Evolutionary conservation across 2,888 invertebrate species (phyloP).

Genomic region (Ariolimax columbianus): DNA sequence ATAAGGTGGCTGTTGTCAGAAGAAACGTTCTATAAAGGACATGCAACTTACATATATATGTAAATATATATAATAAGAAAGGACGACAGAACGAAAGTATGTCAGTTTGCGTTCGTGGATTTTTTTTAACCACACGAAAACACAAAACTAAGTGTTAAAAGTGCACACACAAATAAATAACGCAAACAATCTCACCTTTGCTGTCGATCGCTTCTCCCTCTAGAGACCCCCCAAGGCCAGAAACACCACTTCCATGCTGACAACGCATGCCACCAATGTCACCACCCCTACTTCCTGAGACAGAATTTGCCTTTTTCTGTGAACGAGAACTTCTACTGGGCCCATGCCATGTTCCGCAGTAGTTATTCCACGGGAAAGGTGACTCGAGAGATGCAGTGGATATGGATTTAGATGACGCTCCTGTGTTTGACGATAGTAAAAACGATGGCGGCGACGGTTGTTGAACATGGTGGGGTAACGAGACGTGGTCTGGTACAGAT

Average conservation of each 20-base stretch:
- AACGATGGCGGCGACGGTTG: background rate
- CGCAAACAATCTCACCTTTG: background rate
- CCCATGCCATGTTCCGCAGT: constrained; percentile 43
- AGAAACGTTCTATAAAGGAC: too few relatives aligned
- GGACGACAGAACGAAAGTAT: too few relatives aligned
- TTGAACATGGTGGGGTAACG: background rate
- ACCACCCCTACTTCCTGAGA: background rate
- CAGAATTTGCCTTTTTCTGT: background rate
- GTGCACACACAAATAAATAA: background rate
- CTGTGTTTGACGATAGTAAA: background rate
- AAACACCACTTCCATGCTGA: background rate
- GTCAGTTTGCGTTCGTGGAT: too few relatives aligned
- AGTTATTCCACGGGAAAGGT: background rate
- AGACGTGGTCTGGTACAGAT: background rate
- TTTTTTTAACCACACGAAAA: too few relatives aligned
- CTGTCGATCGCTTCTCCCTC: background rate
- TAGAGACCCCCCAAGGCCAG: background rate
- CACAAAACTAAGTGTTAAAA: too few relatives aligned
- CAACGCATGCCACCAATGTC: background rate
- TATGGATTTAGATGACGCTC: background rate
- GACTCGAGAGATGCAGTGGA: background rate
- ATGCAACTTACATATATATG: background rate
- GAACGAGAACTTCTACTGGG: background rate
- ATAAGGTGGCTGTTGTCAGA: too few relatives aligned
- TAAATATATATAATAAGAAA: background rate